These are phyloP conservation scores for Leptobrachium leishanense DNA, from an alignment of 2,113 vertebrate genomes.

Conservation along the genomic window DNA sequence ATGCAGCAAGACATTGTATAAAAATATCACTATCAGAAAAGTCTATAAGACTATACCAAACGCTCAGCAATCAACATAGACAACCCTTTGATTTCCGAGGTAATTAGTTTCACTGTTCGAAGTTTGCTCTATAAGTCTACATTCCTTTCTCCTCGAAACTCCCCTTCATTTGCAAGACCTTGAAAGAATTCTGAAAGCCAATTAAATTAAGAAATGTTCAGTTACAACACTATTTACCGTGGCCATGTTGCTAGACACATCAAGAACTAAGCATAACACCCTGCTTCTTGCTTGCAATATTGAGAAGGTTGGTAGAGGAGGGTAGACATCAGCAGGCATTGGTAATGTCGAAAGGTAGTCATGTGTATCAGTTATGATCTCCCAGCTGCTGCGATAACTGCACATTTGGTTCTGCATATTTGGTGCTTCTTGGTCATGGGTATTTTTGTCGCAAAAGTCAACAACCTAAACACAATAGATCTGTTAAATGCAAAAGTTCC, in stretches of 20 bases:
- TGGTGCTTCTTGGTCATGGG: constrained; percentile 64
- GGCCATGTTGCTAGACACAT: constrained; percentile 64
- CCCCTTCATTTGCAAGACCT: too few relatives aligned
- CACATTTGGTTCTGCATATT: constrained; percentile 68
- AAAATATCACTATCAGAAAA: too few relatives aligned
- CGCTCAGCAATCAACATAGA: too few relatives aligned
- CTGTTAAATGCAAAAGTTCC: too few relatives aligned
- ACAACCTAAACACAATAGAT: constrained; percentile 52
- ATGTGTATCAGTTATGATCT: constrained; percentile 58
- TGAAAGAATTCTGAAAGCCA: too few relatives aligned
- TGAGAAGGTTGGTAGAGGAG: constrained; percentile 54
- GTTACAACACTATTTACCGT: constrained; percentile 52
- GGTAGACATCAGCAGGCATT: not conserved
- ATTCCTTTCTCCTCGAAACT: too few relatives aligned
- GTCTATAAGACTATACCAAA: too few relatives aligned
- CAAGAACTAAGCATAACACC: constrained; percentile 67
- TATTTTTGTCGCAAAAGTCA: constrained; percentile 63
- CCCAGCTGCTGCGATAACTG: constrained; percentile 61
- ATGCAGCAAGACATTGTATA: too few relatives aligned
- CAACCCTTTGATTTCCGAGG: too few relatives aligned
- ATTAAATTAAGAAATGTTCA: too few relatives aligned
- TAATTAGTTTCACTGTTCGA: too few relatives aligned
- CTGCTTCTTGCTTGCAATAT: constrained; percentile 55
- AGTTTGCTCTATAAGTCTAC: too few relatives aligned
- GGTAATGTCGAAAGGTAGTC: constrained; percentile 58